Percentiles rank a stretch among this genome's conserved stretches.
These are phyloP conservation scores for Tenodera sinensis DNA, from an alignment of 2,888 invertebrate genomes.

Conservation along the genomic window DNA sequence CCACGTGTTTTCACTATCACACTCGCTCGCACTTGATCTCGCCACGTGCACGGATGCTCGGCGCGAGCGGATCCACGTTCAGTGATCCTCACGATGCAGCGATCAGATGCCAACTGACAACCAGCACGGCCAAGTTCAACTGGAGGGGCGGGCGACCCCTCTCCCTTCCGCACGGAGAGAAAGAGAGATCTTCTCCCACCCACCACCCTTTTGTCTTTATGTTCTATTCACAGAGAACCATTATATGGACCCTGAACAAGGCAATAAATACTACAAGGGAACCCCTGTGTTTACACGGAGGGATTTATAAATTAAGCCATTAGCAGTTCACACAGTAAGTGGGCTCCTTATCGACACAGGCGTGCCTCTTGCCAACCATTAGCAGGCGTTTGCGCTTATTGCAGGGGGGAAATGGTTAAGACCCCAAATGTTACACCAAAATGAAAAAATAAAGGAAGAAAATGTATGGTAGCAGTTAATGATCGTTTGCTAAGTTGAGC, in stretches of 20 bases:
- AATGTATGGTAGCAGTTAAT: no score
- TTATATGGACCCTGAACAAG: not conserved
- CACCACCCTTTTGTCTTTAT: not conserved
- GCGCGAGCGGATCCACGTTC: not conserved
- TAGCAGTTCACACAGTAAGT: not conserved
- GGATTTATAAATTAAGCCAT: not conserved
- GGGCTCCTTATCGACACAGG: not conserved
- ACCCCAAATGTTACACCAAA: no score
- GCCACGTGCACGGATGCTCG: not conserved
- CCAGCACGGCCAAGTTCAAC: not conserved
- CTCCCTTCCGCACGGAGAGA: not conserved
- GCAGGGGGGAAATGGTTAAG: no score
- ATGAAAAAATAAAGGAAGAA: no score
- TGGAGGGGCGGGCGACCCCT: not conserved
- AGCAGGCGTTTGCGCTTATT: not conserved
- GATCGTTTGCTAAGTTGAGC: no score
- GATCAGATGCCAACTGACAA: constrained; percentile 1
- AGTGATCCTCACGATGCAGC: not conserved
- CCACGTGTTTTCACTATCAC: not conserved
- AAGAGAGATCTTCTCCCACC: not conserved
- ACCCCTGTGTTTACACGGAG: not conserved
- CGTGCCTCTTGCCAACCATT: not conserved
- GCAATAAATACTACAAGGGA: not conserved
- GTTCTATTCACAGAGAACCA: not conserved
- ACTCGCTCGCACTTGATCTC: not conserved